Base-by-base conservation (phyloP, 1,140 invertebrate genomes). In the Ericerus pela region DNA sequence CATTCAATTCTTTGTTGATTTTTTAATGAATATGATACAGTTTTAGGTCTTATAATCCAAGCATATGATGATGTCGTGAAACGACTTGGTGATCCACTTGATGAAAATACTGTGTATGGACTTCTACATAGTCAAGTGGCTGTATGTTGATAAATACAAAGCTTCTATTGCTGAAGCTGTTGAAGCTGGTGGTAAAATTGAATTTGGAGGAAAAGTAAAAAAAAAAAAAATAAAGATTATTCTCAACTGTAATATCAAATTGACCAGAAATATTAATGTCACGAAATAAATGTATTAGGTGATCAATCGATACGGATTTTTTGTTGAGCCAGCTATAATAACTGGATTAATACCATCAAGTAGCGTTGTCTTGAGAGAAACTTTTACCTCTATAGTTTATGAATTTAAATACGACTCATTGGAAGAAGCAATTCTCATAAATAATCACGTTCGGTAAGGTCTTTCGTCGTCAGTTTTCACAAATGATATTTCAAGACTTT, bases 321-420 rank as follows among this genome's bases (percentile, higher is more conserved):
- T 33, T 33, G 31, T 33, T 10, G 31, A 33, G n/a, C 31, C 31
- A 8, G n/a, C 31, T n/a, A 33, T 33, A 10, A n/a, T 33, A 33
- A 33, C 8, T n/a, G 31, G 84, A 2, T 72, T 99, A 29, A 62
- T 77, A 0, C 82, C 89, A 65, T 79, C 93, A 71, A 73, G 80
- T n/a, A 73, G 79, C 26, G 75, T 98, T 4, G 88, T 99, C 1
- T 79, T 88, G 47, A 78, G 76, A 20, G 96, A 99, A 74, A 97
- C 94, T 41, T 99, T 99, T 73, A 95, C 91, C 3, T 96, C 96
- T 1, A 97, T 99, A 68, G 90, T 97, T 1, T 99, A 98, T 70
- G 79, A 92, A 56, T 68, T 99, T 1, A 89, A 94, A 68, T 77
- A 79, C 18, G 72, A 81, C 12, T 80, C 74, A 62, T 66, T 98